Evolutionary conservation across 2,888 invertebrate genomes (phyloP), one percentile per base, ranked within the genome.

Genomic region (Cryptocheilus praepositus): DNA sequence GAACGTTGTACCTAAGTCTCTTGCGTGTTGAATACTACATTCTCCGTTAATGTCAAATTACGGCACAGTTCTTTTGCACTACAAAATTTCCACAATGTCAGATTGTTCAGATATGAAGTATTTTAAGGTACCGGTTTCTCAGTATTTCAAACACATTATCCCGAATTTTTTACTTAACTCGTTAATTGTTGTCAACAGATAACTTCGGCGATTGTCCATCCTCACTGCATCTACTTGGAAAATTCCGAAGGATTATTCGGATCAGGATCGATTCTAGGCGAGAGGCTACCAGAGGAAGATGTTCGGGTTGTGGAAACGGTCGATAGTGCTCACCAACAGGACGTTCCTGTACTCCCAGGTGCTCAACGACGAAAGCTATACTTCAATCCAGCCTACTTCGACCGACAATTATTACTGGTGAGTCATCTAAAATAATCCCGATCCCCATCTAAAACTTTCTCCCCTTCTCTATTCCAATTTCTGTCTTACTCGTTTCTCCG

Each of bases 331-430:
- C 82, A 86, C 58, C 83, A 85, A 36, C 84, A 84, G 13, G 86
- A 85, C 52, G 83, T 84, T 13, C 86, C 89, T 8, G 81, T 88
- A 8, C 77, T 87, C 53, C 87, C 88, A 0, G 95, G 94, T 13
- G 93, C 92, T 25, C 93, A 94, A 0, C 90, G 96, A 61, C 91
- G 94, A 75, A 96, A 96, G 84, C 90, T 96, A 2, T 96, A 96
- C 85, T 96, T 96, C 83, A 96, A 96, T 87, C 96, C 96, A 0
- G 96, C 96, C 7, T 97, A 96, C 86, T 96, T 97, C 83, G 97
- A 97, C 86, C 95, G 95, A 25, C 95, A 96, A 77, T 88, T 96
- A 55, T 91, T 97, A 86, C 90, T 94, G 90, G 96, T 96, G 90
- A 91, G 92, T 87, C 21, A 28, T 22, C 62, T 49, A 66, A 56